Evolutionary conservation across 1,140 invertebrate species (phyloP).

Genomic region (Bombus waltoni): DNA sequence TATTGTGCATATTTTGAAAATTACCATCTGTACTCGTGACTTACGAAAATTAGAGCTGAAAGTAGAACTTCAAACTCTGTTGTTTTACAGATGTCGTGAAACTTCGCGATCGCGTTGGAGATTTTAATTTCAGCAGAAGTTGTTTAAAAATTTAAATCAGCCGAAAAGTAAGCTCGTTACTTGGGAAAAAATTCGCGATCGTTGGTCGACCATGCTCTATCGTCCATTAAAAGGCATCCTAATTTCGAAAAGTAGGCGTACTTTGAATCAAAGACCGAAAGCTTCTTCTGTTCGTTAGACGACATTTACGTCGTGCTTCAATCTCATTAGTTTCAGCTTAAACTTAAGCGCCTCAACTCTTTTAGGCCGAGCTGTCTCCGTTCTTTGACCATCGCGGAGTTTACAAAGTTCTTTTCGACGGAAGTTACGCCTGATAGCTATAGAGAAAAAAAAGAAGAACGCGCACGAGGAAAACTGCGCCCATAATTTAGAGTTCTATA

Average conservation of each 20-base stretch:
- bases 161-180: not conserved
- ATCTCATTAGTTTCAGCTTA: conserved; percentile 76
- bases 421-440: conserved; percentile 14
- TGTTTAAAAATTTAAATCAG: not conserved
- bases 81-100: not conserved
- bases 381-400: conserved; percentile 55
- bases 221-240: conserved; percentile 57
- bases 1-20: not conserved
- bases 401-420: conserved; percentile 51
- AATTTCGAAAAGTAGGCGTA: conserved; percentile 72
- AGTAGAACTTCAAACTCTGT: not conserved
- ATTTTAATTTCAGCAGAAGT: not conserved
- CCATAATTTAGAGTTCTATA: not conserved
- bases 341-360: conserved; percentile 75
- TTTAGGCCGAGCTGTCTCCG: conserved; percentile 57
- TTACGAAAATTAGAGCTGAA: not conserved
- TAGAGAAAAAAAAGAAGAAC: not conserved
- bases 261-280: conserved; percentile 75
- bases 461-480: not conserved
- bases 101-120: not conserved
- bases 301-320: conserved; percentile 67
- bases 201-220: conserved; percentile 9
- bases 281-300: conserved; percentile 73
- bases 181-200: conserved; percentile 23
- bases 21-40: not conserved